A percentile compares a stretch with the other conserved stretches of the same genome.
phyloP scores from a whole-genome alignment of 2,113 vertebrate genomes.

The Rhynchopsitta pachyrhyncha region DNA sequence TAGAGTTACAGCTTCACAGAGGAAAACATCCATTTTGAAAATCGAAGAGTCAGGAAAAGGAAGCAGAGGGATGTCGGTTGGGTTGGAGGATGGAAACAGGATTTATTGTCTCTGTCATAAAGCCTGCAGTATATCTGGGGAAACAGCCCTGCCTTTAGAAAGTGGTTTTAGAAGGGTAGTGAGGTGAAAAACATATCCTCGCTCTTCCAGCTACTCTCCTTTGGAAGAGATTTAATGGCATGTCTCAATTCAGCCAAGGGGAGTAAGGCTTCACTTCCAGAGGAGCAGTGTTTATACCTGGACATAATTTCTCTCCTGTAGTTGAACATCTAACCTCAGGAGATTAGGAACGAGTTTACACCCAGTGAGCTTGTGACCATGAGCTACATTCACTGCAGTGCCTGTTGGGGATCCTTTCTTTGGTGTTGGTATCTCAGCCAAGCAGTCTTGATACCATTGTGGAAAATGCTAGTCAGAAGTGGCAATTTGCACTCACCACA shows the following conservation, averaged over 20 bases:
- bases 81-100: background rate
- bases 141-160: constrained; percentile 23
- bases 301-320: constrained; percentile 11
- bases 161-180: constrained; percentile 10
- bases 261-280: background rate
- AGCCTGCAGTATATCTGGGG: constrained; percentile 7
- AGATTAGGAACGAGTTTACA: background rate
- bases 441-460: background rate
- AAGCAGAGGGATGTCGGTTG: background rate
- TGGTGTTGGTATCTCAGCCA: background rate
- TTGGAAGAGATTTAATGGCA: background rate
- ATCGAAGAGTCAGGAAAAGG: background rate
- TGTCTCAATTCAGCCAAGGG: background rate
- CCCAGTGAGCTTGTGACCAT: background rate
- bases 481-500: background rate
- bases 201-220: background rate
- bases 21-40: background rate
- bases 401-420: background rate
- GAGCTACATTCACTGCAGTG: background rate
- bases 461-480: background rate
- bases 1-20: background rate
- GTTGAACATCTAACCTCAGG: background rate
- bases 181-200: constrained; percentile 37
- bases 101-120: constrained; percentile 1
- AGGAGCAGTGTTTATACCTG: background rate